Evolutionary conservation across 2,797 vertebrate genomes (phyloP).

Genomic region (Ispidina lecontei): DNA sequence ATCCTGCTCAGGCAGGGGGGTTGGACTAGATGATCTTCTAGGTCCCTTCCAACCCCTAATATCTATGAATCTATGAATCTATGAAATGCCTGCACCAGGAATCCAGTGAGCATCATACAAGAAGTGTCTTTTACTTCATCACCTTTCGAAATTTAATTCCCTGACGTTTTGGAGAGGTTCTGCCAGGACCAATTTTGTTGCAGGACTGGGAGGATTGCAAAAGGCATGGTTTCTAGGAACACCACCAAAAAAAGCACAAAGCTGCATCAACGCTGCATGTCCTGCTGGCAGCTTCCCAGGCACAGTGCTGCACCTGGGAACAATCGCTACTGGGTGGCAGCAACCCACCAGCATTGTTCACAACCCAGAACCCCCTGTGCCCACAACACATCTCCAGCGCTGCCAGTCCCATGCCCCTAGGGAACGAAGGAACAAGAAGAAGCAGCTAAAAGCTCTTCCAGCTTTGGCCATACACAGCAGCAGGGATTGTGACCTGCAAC

Average conservation of each 20-base stretch:
- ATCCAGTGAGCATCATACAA: neutral
- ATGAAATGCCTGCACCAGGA: neutral
- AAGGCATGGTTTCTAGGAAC: conserved; percentile 20
- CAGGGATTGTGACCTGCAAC: neutral
- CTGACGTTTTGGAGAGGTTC: neutral
- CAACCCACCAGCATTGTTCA: neutral
- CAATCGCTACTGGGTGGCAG: neutral
- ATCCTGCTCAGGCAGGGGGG: too few species aligned
- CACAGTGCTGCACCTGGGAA: accelerated
- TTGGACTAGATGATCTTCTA: too few species aligned
- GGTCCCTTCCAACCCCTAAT: too few species aligned
- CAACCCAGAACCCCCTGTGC: neutral
- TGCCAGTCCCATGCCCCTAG: neutral
- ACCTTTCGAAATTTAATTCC: neutral
- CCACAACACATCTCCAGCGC: accelerated
- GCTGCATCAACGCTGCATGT: accelerated
- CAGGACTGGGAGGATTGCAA: conserved; percentile 5
- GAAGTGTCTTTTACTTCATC: neutral
- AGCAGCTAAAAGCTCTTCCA: neutral
- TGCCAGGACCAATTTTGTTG: conserved; percentile 15
- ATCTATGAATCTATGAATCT: too few species aligned
- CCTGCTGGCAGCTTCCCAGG: neutral
- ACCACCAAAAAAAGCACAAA: neutral
- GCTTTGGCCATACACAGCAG: neutral
- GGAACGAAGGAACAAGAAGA: accelerated